These are phyloP conservation scores for Himantopus leucocephalus DNA, from an alignment of 2,113 vertebrate genomes.

Conservation along the genomic window DNA sequence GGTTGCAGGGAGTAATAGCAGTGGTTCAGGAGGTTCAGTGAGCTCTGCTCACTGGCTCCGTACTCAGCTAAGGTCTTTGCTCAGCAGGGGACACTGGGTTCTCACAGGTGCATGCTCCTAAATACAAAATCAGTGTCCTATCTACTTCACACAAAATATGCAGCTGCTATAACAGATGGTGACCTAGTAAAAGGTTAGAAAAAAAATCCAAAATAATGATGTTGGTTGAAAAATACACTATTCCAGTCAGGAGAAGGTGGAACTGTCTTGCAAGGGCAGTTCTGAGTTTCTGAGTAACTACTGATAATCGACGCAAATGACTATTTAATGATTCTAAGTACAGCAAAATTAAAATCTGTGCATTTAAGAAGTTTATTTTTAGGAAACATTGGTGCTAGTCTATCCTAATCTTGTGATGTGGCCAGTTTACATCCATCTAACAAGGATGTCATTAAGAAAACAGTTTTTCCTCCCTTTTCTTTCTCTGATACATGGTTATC, in stretches of 20 bases:
- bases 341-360: not conserved
- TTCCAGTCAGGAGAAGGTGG: not conserved
- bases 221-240: not conserved
- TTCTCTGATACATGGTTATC: not conserved
- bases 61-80: not conserved
- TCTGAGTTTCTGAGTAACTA: not conserved
- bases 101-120: not conserved
- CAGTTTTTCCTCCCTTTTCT: not conserved
- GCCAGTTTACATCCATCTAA: conserved; percentile 8
- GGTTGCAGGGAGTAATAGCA: not conserved
- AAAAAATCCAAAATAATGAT: not conserved
- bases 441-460: not conserved
- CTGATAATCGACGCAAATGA: not conserved
- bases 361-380: not conserved
- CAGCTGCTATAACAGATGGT: conserved; percentile 33
- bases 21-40: not conserved
- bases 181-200: not conserved
- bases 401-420: not conserved
- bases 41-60: not conserved
- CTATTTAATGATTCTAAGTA: not conserved
- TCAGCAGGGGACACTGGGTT: not conserved
- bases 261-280: not conserved
- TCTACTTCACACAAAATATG: not conserved
- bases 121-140: not conserved
- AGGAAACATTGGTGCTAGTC: not conserved